Conservation (phyloP, 1,140 invertebrate genomes). For the Bombus picipes region DNA sequence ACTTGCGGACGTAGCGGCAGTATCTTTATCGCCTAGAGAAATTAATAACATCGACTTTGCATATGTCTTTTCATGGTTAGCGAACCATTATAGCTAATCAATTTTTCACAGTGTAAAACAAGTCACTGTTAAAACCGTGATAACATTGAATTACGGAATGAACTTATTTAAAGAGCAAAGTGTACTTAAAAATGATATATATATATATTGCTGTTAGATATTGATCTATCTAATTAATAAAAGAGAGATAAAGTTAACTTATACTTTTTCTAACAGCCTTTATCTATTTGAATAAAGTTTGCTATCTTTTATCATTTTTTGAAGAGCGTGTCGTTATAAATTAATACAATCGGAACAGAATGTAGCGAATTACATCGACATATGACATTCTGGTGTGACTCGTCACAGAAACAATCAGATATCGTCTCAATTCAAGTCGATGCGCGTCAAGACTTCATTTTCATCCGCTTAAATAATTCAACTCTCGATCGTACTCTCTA, state of each 20-base stretch:
- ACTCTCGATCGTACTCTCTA: background rate
- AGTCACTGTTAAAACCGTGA: background rate
- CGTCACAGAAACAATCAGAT: background rate
- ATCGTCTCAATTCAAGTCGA: background rate
- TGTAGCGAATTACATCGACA: background rate
- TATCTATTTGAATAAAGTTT: no score
- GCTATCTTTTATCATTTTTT: no score
- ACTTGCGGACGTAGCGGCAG: background rate
- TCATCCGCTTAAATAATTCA: slow-evolving; percentile 17
- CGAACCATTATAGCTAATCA: background rate
- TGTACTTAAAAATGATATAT: background rate
- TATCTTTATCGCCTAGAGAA: background rate
- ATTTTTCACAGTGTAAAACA: background rate
- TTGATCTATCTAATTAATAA: no score
- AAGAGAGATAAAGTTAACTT: no score
- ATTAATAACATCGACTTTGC: slow-evolving; percentile 1
- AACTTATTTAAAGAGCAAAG: background rate
- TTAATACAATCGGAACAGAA: background rate
- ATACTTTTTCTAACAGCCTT: no score
- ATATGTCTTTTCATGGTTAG: background rate
- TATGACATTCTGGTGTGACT: background rate
- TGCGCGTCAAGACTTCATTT: slow-evolving; percentile 7
- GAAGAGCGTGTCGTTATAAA: no score
- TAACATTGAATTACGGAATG: no score
- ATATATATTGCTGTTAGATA: background rate